Evolutionary conservation across 2,113 vertebrate species (phyloP).

Genomic region (Tamias sibiricus): DNA sequence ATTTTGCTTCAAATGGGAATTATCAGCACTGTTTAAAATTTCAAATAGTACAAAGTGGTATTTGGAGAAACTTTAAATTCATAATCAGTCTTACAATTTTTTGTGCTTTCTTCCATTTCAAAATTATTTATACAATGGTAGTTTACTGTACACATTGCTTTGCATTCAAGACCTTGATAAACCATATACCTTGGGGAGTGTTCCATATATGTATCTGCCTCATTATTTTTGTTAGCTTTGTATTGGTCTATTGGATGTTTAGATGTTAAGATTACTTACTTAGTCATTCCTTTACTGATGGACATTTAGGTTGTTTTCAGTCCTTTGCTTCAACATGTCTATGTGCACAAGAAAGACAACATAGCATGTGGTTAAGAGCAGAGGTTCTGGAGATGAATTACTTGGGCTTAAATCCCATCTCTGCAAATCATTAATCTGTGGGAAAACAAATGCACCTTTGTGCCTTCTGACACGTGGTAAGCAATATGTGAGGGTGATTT

Average conservation of each 20-base stretch:
- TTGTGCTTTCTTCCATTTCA: neutral
- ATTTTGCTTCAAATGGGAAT: constrained; percentile 32
- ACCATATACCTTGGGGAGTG: neutral
- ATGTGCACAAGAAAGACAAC: neutral
- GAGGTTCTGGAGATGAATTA: neutral
- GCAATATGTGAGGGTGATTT: neutral
- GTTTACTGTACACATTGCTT: neutral
- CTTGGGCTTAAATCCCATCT: neutral
- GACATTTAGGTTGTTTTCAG: neutral
- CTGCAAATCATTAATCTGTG: neutral
- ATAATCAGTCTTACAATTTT: neutral
- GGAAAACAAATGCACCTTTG: neutral
- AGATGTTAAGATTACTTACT: neutral
- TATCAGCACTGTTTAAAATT: neutral
- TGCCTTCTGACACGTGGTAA: neutral
- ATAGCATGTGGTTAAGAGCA: neutral
- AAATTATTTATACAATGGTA: neutral
- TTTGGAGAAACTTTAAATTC: constrained; percentile 1
- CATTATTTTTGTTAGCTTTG: constrained; percentile 27
- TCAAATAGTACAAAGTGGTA: neutral
- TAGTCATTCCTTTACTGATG: neutral
- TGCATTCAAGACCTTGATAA: neutral
- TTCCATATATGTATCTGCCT: neutral
- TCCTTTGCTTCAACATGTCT: neutral
- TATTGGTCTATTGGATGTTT: neutral